A percentile compares a stretch with the other conserved stretches of the same genome.
These are phyloP conservation scores for Atta cephalotes DNA, from an alignment of 1,140 invertebrate genomes.

Conservation along the genomic window DNA sequence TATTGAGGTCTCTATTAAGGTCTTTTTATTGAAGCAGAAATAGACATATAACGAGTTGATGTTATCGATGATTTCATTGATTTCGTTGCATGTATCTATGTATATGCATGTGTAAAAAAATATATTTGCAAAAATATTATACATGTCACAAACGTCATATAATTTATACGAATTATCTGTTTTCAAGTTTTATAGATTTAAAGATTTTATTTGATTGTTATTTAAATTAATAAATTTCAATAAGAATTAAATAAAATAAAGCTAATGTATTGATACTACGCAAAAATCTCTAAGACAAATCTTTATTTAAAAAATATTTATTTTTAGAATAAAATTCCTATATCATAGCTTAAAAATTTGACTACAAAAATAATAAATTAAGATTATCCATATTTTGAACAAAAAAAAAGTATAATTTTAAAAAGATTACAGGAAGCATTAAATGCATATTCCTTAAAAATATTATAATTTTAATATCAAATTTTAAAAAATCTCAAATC, in stretches of 20 bases:
- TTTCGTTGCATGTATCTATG: background rate
- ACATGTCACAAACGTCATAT: background rate
- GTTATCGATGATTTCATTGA: background rate
- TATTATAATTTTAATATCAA: background rate
- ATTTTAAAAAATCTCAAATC: background rate
- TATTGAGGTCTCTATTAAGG: background rate
- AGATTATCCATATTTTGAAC: background rate
- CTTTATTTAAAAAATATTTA: background rate
- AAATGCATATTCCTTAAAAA: background rate
- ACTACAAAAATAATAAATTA: background rate
- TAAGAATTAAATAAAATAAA: background rate
- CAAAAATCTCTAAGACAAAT: background rate
- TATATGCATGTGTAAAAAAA: background rate
- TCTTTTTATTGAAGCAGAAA: background rate
- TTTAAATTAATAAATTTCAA: background rate
- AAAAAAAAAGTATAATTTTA: background rate
- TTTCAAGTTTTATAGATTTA: background rate
- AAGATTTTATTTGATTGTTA: background rate
- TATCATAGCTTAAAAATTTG: background rate
- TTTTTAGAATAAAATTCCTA: background rate
- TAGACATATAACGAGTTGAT: background rate
- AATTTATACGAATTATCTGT: background rate
- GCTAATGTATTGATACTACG: background rate
- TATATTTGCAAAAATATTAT: slow-evolving; percentile 9
- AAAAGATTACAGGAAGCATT: background rate